These are phyloP conservation scores for Polypedilum vanderplanki DNA, from an alignment of 1,140 invertebrate genomes.

Conservation along the genomic window DNA sequence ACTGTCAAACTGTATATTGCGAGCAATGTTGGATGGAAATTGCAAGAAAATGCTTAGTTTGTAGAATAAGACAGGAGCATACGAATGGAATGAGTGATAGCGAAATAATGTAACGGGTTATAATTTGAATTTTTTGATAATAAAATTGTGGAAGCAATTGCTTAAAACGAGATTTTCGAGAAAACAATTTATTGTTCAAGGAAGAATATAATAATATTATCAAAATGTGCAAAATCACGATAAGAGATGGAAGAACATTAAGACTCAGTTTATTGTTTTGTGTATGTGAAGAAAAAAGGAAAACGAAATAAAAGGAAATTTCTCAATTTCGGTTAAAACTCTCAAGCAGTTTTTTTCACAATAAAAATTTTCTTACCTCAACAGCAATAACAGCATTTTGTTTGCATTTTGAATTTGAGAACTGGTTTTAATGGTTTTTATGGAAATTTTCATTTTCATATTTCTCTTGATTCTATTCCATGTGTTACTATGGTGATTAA, in stretches of 20 bases:
- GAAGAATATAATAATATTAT: not conserved
- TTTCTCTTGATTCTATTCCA: not conserved
- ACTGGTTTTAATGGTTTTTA: not conserved
- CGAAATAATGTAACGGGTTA: too few relatives aligned
- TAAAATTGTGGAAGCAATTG: too few relatives aligned
- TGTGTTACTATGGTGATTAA: not conserved
- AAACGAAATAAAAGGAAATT: not conserved
- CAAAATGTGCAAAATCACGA: constrained; percentile 27
- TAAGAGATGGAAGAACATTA: constrained; percentile 4
- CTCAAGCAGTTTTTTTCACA: not conserved
- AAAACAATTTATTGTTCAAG: too few relatives aligned
- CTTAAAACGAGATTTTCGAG: too few relatives aligned
- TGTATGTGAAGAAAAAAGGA: not conserved
- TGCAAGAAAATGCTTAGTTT: constrained; percentile 4
- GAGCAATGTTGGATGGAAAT: not conserved
- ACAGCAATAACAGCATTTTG: not conserved
- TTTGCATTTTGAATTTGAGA: not conserved
- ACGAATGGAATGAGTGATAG: not conserved
- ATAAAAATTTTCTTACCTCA: not conserved
- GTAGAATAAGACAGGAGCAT: not conserved
- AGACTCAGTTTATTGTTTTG: constrained; percentile 23
- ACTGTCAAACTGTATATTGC: not conserved
- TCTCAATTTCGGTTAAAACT: not conserved
- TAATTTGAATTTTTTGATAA: too few relatives aligned
- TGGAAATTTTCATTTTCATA: not conserved